Percentiles rank a stretch among this genome's conserved stretches.
phyloP scores from a whole-genome alignment of 2,113 vertebrate species.

The Dasyurus viverrinus region DNA sequence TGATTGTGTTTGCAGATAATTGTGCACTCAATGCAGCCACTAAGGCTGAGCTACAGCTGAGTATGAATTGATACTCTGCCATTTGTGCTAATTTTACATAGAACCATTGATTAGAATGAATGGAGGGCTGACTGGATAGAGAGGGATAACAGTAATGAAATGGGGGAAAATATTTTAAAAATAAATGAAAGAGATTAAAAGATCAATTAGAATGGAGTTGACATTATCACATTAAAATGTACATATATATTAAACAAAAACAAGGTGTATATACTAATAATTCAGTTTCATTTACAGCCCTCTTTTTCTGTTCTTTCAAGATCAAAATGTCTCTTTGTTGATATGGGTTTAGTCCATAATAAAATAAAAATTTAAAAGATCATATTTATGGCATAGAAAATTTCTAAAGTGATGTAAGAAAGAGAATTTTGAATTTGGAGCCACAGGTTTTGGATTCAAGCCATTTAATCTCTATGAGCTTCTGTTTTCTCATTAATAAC shows the following conservation, averaged over 20 bases:
- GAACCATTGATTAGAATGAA: background rate
- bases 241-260: background rate
- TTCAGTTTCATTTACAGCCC: background rate
- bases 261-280: background rate
- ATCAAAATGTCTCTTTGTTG: background rate
- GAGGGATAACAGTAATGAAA: background rate
- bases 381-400: background rate
- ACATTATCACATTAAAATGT: background rate
- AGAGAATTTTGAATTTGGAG: background rate
- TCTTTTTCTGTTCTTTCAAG: background rate
- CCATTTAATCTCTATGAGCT: background rate
- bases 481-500: background rate
- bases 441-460: background rate
- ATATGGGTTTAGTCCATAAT: background rate
- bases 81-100: too few species aligned
- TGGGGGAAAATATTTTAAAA: background rate
- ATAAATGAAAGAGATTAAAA: background rate
- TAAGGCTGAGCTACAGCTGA: too few species aligned
- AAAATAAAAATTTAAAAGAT: background rate
- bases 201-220: background rate
- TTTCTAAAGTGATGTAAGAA: background rate
- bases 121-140: background rate
- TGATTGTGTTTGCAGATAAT: too few species aligned
- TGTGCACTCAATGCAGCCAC: too few species aligned
- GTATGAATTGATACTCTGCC: too few species aligned